phyloP scores from a whole-genome alignment of 2,113 vertebrate species.

The Uropsilus gracilis region DNA sequence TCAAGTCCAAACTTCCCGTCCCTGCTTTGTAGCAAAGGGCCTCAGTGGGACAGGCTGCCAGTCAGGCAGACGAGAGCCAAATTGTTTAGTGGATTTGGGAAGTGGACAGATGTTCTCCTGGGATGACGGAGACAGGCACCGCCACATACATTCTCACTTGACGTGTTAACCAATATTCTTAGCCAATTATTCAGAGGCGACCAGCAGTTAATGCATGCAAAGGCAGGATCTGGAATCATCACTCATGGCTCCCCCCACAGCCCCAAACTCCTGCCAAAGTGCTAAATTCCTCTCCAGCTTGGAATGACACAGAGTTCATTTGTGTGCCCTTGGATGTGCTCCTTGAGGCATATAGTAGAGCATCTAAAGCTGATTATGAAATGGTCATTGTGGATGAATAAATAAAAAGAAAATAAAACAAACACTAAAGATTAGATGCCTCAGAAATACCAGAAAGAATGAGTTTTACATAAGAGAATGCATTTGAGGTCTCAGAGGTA shows the following conservation, averaged over 20 bases:
- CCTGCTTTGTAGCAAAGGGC: constrained; percentile 59
- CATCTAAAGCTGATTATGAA: constrained; percentile 35
- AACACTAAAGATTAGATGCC: not conserved
- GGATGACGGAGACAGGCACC: constrained; percentile 69
- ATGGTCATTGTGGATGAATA: constrained; percentile 34
- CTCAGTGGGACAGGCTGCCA: constrained; percentile 78
- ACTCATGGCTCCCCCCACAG: constrained; percentile 65
- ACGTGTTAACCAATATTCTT: constrained; percentile 76
- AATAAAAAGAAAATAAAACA: constrained; percentile 48
- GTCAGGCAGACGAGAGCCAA: constrained; percentile 63
- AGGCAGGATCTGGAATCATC: constrained; percentile 71
- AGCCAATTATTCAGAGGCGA: constrained; percentile 74
- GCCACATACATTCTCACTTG: constrained; percentile 78
- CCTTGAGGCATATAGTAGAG: not conserved
- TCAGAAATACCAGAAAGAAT: constrained; percentile 17
- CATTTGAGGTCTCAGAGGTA: constrained; percentile 49
- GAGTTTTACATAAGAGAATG: constrained; percentile 15
- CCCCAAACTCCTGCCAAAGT: constrained; percentile 43
- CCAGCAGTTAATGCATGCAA: constrained; percentile 77
- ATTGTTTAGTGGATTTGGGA: constrained; percentile 67
- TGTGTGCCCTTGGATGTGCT: constrained; percentile 36
- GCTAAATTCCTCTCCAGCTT: constrained; percentile 50
- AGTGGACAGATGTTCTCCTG: constrained; percentile 65
- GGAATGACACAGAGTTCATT: not conserved
- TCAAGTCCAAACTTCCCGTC: constrained; percentile 72